Conservation (phyloP, 37 sponge, comb jelly and placozoan species). For the Agelas oroides region DNA sequence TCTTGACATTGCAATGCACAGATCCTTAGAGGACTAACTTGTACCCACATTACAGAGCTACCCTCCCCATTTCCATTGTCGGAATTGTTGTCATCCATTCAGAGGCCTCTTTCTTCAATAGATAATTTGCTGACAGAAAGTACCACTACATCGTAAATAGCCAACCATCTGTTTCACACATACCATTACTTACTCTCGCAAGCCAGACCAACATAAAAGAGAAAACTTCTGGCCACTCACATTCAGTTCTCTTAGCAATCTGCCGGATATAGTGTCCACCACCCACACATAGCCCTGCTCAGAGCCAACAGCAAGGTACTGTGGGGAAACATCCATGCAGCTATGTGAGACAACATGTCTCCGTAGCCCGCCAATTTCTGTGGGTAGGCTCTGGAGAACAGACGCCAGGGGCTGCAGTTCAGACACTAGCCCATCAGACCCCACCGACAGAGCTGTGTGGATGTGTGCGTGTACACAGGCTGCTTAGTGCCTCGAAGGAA, state of each 20-base stretch:
- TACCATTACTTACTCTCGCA: no score
- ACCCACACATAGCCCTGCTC: constrained; percentile 77
- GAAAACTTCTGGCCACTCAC: constrained; percentile 47
- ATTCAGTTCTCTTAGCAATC: constrained; percentile 40
- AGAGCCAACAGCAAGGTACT: constrained; percentile 74
- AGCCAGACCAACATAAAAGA: no score
- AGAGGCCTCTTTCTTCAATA: no score
- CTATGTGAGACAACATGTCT: constrained; percentile 63
- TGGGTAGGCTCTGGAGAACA: constrained; percentile 24
- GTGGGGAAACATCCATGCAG: constrained; percentile 70
- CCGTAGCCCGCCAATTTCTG: constrained; percentile 36
- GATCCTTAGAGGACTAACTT: no score
- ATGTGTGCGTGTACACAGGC: no score
- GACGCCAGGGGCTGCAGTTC: constrained; percentile 26
- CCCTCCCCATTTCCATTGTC: neutral
- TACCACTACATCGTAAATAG: no score
- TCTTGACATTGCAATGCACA: neutral
- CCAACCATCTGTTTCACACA: no score
- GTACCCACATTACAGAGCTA: neutral
- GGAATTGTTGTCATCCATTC: no score
- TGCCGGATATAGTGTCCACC: constrained; percentile 39
- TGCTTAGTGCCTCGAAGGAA: no score
- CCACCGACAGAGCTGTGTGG: neutral
- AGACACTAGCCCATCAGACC: constrained; percentile 37
- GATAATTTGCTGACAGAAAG: no score